phyloP scores from a whole-genome alignment of 2,888 invertebrate genomes.

The Dasysyrphus albostriatus region DNA sequence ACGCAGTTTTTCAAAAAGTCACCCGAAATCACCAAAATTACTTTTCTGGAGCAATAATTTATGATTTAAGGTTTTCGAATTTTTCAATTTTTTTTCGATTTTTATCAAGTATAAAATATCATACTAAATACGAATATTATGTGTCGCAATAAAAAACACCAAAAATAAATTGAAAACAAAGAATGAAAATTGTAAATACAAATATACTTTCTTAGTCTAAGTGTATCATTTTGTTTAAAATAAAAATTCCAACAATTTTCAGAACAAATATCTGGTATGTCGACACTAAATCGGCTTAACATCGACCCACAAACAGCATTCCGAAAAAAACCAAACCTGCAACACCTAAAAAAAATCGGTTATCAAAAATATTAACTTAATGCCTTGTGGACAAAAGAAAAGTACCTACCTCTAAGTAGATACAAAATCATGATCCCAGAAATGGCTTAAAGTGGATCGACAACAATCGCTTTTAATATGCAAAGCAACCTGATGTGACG shows the following conservation, averaged over 20 bases:
- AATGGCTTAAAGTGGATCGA: slow-evolving; percentile 71
- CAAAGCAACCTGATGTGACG: slow-evolving; percentile 70
- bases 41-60: too few species aligned
- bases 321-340: background rate
- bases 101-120: too few species aligned
- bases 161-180: too few species aligned
- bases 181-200: too few species aligned
- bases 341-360: slow-evolving; percentile 5
- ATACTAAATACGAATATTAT: too few species aligned
- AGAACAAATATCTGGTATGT: background rate
- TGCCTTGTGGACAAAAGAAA: slow-evolving; percentile 19
- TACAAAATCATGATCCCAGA: slow-evolving; percentile 23
- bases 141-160: too few species aligned
- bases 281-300: background rate
- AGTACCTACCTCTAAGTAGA: background rate
- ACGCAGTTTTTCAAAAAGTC: too few species aligned
- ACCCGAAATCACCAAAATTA: too few species aligned
- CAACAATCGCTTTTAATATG: slow-evolving; percentile 71
- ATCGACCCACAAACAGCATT: background rate
- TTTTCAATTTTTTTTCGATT: too few species aligned
- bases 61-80: too few species aligned
- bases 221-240: background rate
- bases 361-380: slow-evolving; percentile 4
- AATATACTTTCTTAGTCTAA: background rate
- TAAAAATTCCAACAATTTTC: background rate